Evolutionary conservation across 2,888 invertebrate species (phyloP), one percentile per base, ranked within the genome.

Genomic region (Trichogramma dendrolimi): DNA sequence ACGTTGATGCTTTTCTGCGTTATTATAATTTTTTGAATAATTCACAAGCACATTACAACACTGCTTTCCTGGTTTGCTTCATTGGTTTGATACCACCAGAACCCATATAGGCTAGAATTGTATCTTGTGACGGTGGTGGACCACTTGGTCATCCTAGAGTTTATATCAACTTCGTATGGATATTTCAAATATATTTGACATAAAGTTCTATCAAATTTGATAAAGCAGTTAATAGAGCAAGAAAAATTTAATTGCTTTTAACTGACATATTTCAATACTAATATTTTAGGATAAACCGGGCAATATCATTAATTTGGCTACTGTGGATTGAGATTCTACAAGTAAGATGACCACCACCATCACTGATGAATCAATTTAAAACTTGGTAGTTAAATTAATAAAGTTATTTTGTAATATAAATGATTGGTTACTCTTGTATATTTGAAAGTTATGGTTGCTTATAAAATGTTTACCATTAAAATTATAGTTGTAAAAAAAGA

Each of bases 91-190:
- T 90, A 58, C 93, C 96, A 50, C 92, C 96, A 3, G 87, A 86
- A 69, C 84, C 87, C 67, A 86, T 86, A 59, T 86, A 87, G 46
- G 86, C 89, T 68, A 85, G 94, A 67, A 87, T 94, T 64, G 92
- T 96, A 1, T 89, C 86, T 82, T 99, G 98, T 79, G 92, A 98
- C 82, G 97, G 98, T 58, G 98, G 98, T 66, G 96, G 95, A 4
- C 91, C 95, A 0, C 86, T 94, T 52, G 99, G 99, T 7, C 99
- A 99, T 81, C 99, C 99, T 6, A 92, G 92, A 83, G 94, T 99
- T 62, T 99, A 89, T 78, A 98, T 99, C 65, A 99, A 99, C 82
- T 82, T 99, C 86, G 97, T 97, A 84, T 81, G 80, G 46, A 47
- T 6, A 52, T 55, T 27, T 10, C 46, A 47, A 47, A 27, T 44